phyloP scores from a whole-genome alignment of 2,113 vertebrate genomes.

The Chlamydotis undulata region DNA sequence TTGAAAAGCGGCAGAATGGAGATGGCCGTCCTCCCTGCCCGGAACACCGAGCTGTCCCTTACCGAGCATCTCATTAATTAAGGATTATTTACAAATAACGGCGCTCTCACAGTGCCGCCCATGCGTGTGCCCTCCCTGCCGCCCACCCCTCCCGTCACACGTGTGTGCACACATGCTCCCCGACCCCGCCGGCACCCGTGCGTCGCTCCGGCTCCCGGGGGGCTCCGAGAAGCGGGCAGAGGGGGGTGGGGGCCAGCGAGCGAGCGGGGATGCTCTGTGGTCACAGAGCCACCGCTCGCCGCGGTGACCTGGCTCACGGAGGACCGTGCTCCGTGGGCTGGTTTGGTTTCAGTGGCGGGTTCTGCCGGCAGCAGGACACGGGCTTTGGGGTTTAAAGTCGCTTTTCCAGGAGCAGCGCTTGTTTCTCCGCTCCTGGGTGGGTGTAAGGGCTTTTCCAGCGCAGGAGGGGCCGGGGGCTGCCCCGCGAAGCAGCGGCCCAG shows the following conservation, averaged over 20 bases:
- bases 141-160: neutral
- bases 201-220: rapidly evolving
- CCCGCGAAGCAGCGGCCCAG: neutral
- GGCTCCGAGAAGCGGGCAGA: rapidly evolving
- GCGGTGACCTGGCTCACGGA: neutral
- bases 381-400: neutral
- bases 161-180: rapidly evolving
- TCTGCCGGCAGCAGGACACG: neutral
- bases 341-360: neutral
- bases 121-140: rapidly evolving
- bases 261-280: neutral
- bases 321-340: rapidly evolving
- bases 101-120: neutral
- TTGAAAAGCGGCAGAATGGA: slow-evolving; percentile 51
- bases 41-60: slow-evolving; percentile 27
- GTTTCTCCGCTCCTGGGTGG: neutral
- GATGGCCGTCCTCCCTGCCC: slow-evolving; percentile 6
- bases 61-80: slow-evolving; percentile 40
- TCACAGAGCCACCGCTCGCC: neutral
- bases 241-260: rapidly evolving
- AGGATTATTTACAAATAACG: slow-evolving; percentile 64
- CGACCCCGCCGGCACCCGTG: rapidly evolving
- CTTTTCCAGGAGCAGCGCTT: neutral
- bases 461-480: neutral
- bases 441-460: neutral